Evolutionary conservation across 2,113 vertebrate genomes (phyloP).

Genomic region (Ptilorrhoa leucosticta): DNA sequence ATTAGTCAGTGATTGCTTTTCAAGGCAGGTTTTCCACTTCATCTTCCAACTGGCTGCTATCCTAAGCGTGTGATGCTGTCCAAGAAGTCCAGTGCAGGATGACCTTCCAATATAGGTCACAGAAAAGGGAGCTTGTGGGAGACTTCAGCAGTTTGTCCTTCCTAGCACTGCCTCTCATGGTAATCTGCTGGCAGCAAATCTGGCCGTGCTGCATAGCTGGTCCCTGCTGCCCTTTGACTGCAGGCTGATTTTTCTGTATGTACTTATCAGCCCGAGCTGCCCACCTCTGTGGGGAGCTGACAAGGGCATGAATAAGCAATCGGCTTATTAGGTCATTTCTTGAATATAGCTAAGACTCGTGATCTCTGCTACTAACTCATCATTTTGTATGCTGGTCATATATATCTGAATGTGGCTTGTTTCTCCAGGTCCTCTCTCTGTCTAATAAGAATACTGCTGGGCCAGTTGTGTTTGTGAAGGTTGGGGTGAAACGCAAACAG

Average conservation of each 20-base stretch:
- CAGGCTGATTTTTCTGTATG: neutral
- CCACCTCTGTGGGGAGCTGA: neutral
- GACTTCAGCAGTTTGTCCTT: slow-evolving; percentile 35
- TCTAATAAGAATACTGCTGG: neutral
- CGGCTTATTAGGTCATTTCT: neutral
- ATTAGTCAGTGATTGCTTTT: slow-evolving; percentile 53
- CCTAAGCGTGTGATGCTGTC: slow-evolving; percentile 24
- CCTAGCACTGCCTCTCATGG: neutral
- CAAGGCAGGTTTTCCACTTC: slow-evolving; percentile 53
- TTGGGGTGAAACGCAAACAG: neutral
- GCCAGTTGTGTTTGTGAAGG: neutral
- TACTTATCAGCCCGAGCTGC: neutral
- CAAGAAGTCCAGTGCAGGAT: slow-evolving; percentile 20
- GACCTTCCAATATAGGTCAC: slow-evolving; percentile 51
- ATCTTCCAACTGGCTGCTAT: slow-evolving; percentile 49
- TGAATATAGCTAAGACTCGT: neutral
- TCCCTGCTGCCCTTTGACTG: slow-evolving; percentile 2
- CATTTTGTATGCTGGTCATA: neutral
- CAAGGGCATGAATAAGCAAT: neutral
- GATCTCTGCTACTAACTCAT: neutral
- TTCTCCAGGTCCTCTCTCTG: neutral
- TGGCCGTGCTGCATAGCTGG: neutral
- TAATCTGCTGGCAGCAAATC: slow-evolving; percentile 21
- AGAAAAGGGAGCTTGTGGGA: slow-evolving; percentile 31
- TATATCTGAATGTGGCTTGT: neutral